Percentiles rank a stretch among this genome's conserved stretches.
phyloP scores from a whole-genome alignment of 2,797 vertebrate species.

The Saxicola maurus region DNA sequence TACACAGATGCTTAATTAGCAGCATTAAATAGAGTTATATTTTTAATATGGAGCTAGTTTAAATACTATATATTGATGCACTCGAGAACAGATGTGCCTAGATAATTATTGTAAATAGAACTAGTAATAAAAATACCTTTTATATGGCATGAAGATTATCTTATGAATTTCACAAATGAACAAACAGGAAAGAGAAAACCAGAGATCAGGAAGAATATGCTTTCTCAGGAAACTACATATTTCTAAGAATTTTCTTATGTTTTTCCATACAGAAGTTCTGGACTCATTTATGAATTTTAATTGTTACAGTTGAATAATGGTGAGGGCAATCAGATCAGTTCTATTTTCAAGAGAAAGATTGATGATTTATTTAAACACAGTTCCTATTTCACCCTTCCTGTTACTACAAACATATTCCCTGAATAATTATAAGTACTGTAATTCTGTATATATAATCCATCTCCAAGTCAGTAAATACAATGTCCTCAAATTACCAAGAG shows the following conservation, averaged over 20 bases:
- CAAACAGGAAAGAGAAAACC: not conserved
- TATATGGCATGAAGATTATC: not conserved
- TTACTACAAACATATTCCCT: not conserved
- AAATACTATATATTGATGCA: not conserved
- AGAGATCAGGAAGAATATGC: not conserved
- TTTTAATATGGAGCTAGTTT: slow-evolving; percentile 23
- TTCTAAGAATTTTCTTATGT: not conserved
- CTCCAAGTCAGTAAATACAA: not conserved
- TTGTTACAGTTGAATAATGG: not conserved
- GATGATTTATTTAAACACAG: not conserved
- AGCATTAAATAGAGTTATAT: not conserved
- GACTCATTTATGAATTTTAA: not conserved
- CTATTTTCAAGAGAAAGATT: not conserved
- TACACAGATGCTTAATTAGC: not conserved
- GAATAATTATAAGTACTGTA: not conserved
- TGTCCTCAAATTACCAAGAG: not conserved
- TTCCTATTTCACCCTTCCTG: not conserved
- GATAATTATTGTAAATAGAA: slow-evolving; percentile 7
- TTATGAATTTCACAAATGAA: not conserved
- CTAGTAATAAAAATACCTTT: not conserved
- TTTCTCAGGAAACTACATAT: not conserved
- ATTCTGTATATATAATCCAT: not conserved
- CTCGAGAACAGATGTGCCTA: not conserved
- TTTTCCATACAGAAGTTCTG: not conserved
- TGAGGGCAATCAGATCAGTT: not conserved